Conservation (phyloP, 2,888 invertebrate genomes). For the Thumatha senex region DNA sequence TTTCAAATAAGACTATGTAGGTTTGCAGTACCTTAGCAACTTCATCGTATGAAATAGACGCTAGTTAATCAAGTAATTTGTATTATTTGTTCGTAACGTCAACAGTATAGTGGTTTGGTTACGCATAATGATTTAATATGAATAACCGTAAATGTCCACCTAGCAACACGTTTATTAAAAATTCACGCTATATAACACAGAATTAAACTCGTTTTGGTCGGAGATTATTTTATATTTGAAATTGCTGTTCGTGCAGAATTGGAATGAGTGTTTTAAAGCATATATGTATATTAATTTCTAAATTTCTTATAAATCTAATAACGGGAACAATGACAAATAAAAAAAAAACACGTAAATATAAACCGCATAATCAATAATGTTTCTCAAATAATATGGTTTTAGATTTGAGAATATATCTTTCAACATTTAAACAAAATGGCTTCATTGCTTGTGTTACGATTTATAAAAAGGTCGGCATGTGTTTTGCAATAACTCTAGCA, state of each 20-base stretch:
- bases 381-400: too few relatives aligned
- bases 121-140: conserved; percentile 30
- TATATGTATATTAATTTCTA: too few relatives aligned
- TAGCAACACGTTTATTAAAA: conserved; percentile 12
- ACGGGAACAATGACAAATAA: conserved; percentile 9
- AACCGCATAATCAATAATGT: too few relatives aligned
- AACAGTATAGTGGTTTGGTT: conserved; percentile 17
- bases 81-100: conserved; percentile 25
- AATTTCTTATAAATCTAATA: neutral
- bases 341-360: too few relatives aligned
- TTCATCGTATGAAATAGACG: conserved; percentile 4
- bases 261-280: too few relatives aligned
- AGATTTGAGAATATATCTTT: too few relatives aligned
- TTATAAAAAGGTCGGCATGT: too few relatives aligned
- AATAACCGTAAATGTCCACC: conserved; percentile 29
- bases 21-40: too few relatives aligned
- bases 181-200: neutral
- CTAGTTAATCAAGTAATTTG: conserved; percentile 26
- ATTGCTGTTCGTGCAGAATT: neutral
- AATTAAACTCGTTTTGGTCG: neutral
- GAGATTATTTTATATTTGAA: neutral
- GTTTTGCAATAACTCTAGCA: too few relatives aligned
- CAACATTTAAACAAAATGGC: too few relatives aligned
- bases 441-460: too few relatives aligned
- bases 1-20: too few relatives aligned